Conservation (phyloP, 2,888 invertebrate species). For the Erebia ligea region DNA sequence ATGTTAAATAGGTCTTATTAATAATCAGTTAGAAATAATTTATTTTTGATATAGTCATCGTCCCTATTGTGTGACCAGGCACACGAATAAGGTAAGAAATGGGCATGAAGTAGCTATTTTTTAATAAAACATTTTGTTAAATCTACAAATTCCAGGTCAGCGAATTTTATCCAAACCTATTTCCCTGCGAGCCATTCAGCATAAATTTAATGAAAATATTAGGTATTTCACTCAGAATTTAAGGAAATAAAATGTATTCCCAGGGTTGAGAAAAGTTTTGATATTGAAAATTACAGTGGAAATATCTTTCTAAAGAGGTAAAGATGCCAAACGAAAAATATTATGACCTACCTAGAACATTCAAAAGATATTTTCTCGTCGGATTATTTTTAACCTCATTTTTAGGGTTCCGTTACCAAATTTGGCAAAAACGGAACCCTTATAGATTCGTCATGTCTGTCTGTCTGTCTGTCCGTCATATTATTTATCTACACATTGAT, state of each 20-base stretch:
- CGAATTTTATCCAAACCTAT: neutral
- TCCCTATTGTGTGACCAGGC: too few relatives aligned
- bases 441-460: too few relatives aligned
- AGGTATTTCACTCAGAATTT: neutral
- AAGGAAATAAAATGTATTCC: neutral
- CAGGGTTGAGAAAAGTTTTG: conserved; percentile 4
- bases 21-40: too few relatives aligned
- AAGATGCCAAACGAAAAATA: conserved; percentile 5
- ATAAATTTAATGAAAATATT: neutral
- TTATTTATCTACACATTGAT: too few relatives aligned
- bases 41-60: too few relatives aligned
- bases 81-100: too few relatives aligned
- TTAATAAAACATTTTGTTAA: neutral
- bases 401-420: too few relatives aligned
- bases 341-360: conserved; percentile 11
- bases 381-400: neutral
- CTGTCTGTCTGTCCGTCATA: too few relatives aligned
- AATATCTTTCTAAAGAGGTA: conserved; percentile 14
- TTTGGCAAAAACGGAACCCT: too few relatives aligned
- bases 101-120: neutral
- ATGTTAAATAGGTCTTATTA: too few relatives aligned
- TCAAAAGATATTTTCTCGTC: conserved; percentile 7
- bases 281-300: neutral
- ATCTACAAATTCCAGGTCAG: neutral
- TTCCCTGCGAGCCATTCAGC: neutral